Evolutionary conservation across 2,113 vertebrate species (phyloP).

Genomic region (Percina caprodes): DNA sequence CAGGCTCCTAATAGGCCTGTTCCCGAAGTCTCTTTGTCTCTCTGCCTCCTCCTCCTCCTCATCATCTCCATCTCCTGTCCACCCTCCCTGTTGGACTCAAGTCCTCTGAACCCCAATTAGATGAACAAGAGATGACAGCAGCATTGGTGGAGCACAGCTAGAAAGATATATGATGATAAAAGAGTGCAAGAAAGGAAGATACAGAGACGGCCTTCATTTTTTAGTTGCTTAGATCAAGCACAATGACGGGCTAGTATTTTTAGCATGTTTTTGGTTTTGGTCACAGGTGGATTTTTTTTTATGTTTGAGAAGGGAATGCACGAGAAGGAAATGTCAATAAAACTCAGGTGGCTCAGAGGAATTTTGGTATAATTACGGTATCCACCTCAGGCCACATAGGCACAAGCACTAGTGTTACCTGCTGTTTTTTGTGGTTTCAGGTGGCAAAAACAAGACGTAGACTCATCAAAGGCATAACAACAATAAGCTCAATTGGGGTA

Average conservation of each 20-base stretch:
- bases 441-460: constrained; percentile 4
- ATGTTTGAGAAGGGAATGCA: constrained; percentile 13
- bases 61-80: constrained; percentile 12
- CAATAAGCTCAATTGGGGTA: background rate
- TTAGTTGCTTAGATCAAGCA: constrained; percentile 3
- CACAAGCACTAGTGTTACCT: constrained; percentile 11
- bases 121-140: constrained; percentile 75
- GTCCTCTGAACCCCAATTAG: constrained; percentile 75
- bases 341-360: background rate
- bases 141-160: constrained; percentile 53
- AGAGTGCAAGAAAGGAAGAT: constrained; percentile 5
- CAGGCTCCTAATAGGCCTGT: constrained; percentile 25
- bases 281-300: constrained; percentile 9
- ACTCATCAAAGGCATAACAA: background rate
- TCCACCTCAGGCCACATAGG: constrained; percentile 4
- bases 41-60: constrained; percentile 14
- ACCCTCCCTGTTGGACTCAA: constrained; percentile 36
- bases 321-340: constrained; percentile 6
- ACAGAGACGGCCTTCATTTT: constrained; percentile 18
- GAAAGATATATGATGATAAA: constrained; percentile 44
- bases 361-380: background rate
- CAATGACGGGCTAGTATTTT: background rate
- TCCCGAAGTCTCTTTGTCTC: constrained; percentile 33
- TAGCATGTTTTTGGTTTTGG: background rate
- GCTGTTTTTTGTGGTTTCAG: background rate